phyloP scores from a whole-genome alignment of 2,113 vertebrate genomes.

The Mus musculus region GRCm39 chr6:17271001-17271500 shows the following conservation, averaged over 20 bases:
- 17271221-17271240: too few relatives aligned
- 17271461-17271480: not conserved
- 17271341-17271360: not conserved
- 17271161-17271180: too few relatives aligned
- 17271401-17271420: not conserved
- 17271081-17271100: not conserved
- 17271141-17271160: too few relatives aligned
- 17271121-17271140: too few relatives aligned
- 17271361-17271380: not conserved
- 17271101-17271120: not conserved
- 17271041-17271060: constrained; percentile 38
- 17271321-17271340: not conserved
- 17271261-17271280: constrained; percentile 16
- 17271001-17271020: not conserved
- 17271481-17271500: not conserved
- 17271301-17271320: not conserved
- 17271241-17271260: not conserved
- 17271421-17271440: not conserved
- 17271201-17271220: too few relatives aligned
- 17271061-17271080: not conserved
- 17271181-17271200: too few relatives aligned
- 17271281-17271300: not conserved
- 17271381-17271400: not conserved
- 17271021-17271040: constrained; percentile 6
- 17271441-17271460: not conserved